Percentiles rank a stretch among this genome's conserved stretches.
phyloP scores from a whole-genome alignment of 2,888 invertebrate species.

The Pterostichus niger region DNA sequence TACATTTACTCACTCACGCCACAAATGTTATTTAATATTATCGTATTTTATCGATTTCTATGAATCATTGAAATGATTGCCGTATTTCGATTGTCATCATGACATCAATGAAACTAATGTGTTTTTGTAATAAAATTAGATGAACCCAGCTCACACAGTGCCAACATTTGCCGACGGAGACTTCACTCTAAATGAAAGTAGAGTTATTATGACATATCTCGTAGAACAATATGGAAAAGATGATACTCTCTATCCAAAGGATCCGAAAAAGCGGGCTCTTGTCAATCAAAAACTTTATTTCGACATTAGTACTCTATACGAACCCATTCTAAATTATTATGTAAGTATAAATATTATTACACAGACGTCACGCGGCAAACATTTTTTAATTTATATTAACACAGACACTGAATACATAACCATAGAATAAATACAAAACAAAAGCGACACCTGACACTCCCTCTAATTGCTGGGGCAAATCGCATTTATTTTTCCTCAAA shows the following conservation, averaged over 20 bases:
- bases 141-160: slow-evolving; percentile 80
- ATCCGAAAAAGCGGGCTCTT: slow-evolving; percentile 83
- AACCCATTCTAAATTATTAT: slow-evolving; percentile 82
- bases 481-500: too few relatives aligned
- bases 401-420: too few relatives aligned
- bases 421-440: too few relatives aligned
- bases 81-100: too few relatives aligned
- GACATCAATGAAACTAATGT: background rate
- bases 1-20: too few relatives aligned
- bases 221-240: slow-evolving; percentile 87
- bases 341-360: slow-evolving; percentile 76
- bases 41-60: too few relatives aligned
- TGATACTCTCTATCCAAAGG: slow-evolving; percentile 85
- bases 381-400: too few relatives aligned
- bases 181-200: slow-evolving; percentile 79
- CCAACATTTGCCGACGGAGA: slow-evolving; percentile 81
- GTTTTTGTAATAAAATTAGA: slow-evolving; percentile 69
- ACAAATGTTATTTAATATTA: too few relatives aligned
- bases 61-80: too few relatives aligned
- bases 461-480: too few relatives aligned
- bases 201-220: slow-evolving; percentile 87
- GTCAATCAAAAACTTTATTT: slow-evolving; percentile 87
- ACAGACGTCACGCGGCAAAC: too few relatives aligned
- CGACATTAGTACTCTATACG: slow-evolving; percentile 85
- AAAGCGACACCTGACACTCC: too few relatives aligned